Percentiles rank a stretch among this genome's conserved stretches.
Evolutionary conservation across 2,888 invertebrate genomes (phyloP).

Genomic region (Harmothoe impar): DNA sequence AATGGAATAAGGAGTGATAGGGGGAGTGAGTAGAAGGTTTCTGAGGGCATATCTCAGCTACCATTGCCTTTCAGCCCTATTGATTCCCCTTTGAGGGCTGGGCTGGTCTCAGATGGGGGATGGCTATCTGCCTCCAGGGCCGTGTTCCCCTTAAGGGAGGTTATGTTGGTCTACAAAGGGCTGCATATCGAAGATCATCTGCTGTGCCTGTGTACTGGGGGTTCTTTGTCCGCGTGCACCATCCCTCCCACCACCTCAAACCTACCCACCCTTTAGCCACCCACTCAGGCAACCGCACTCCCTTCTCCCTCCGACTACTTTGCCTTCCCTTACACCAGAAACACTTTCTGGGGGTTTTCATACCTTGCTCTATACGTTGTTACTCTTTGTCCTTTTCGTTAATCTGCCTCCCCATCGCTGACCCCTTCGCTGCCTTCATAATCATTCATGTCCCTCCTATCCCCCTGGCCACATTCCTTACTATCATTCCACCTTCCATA

Average conservation of each 20-base stretch:
- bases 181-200: conserved; percentile 46
- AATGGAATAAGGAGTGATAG: too few relatives aligned
- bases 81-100: conserved; percentile 41
- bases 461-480: not conserved
- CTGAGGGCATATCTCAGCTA: not conserved
- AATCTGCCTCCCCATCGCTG: not conserved
- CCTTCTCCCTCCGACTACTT: not conserved
- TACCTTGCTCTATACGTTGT: not conserved
- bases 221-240: not conserved
- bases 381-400: not conserved
- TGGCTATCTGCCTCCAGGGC: conserved; percentile 13
- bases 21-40: too few relatives aligned
- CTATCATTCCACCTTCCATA: not conserved
- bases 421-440: too few relatives aligned
- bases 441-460: not conserved
- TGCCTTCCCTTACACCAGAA: not conserved
- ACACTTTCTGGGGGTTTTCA: too few relatives aligned
- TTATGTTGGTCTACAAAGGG: conserved; percentile 31
- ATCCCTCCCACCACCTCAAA: not conserved
- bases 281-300: not conserved
- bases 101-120: not conserved
- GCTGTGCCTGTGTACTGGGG: conserved; percentile 4
- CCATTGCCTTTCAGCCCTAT: not conserved
- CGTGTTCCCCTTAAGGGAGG: not conserved
- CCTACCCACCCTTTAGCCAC: not conserved